Percentiles rank a stretch among this genome's conserved stretches.
phyloP scores from a whole-genome alignment of 2,888 invertebrate genomes.

The Ceriagrion tenellum region DNA sequence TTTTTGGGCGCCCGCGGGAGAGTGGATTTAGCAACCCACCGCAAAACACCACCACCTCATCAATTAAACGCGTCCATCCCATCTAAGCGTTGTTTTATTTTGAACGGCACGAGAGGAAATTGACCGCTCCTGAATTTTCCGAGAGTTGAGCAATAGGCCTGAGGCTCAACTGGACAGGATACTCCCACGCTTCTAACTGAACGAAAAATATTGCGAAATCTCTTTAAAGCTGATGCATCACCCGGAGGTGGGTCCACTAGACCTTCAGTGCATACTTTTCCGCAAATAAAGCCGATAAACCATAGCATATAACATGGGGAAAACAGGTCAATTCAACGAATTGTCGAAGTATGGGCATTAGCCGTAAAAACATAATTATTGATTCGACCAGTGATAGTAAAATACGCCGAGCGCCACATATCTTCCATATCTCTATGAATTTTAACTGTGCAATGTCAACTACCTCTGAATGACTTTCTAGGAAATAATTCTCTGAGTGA shows the following conservation, averaged over 20 bases:
- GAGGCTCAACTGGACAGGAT: conserved; percentile 6
- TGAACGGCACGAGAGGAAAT: not conserved
- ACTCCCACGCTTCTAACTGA: conserved; percentile 19
- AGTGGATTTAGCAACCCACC: not conserved
- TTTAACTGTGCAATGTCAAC: too few species aligned
- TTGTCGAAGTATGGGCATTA: too few species aligned
- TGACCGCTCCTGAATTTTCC: conserved; percentile 32
- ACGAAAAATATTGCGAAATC: conserved; percentile 35
- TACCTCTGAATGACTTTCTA: too few species aligned
- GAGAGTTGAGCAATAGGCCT: conserved; percentile 9
- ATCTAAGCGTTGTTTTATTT: not conserved
- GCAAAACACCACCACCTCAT: not conserved
- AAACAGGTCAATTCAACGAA: not conserved
- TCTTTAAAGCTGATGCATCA: not conserved
- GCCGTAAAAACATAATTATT: too few species aligned
- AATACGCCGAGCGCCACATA: too few species aligned
- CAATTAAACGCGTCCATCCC: not conserved
- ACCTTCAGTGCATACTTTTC: not conserved
- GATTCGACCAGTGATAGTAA: too few species aligned
- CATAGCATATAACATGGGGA: not conserved
- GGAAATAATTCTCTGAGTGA: too few species aligned
- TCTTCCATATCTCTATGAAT: too few species aligned
- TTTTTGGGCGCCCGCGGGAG: not conserved
- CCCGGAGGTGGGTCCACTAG: not conserved
- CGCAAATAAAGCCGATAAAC: not conserved